Evolutionary conservation across 1,140 invertebrate species (phyloP), one percentile per base, ranked within the genome.

Genomic region (Heterodera schachtii): DNA sequence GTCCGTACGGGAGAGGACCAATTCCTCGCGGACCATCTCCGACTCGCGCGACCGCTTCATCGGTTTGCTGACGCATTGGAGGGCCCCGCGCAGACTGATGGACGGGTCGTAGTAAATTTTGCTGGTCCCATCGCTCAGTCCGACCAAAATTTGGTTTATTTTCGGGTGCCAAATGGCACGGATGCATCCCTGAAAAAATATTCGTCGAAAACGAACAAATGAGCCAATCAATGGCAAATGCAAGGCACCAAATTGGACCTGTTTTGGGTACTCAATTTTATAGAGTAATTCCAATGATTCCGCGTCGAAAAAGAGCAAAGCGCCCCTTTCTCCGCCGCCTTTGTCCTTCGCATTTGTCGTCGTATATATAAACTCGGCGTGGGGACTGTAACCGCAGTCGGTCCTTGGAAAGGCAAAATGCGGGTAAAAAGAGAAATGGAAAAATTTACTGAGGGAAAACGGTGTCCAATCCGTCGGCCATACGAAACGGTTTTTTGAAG

Each of bases 151-250:
- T 89, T 99, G 97, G 90, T 98, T 98, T 1, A 99, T 90, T 90
- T 96, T 96, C 0, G 97, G 95, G 91, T 99, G 97, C 97, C 97
- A 99, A 2, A 95, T 89, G 4, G 93, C 93, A 88, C 96, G 94
- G 47, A 99, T 95, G 0, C 96, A 93, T 89, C 91, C 91, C 90
- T 92, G 46, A 60, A 86, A 78, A 73, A 69, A 2, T 16, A 71
- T 2, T 52, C 31, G 31, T 31, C 31, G 41, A 85, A 60, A 77
- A 31, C 19, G 44, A 66, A 21, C 46, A 6, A 78, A 19, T 82
- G 84, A 5, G 6, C 9, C 3, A 11, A 11, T 49, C 31, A 31
- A 31, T 31, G 31, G 31, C 31, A 31, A 31, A 31, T 31, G 31
- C 31, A 31, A 31, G 31, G 31, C 31, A 31, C 31, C 31, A 31